These are phyloP conservation scores for Harmothoe impar DNA, from an alignment of 2,888 invertebrate species.

Conservation along the genomic window DNA sequence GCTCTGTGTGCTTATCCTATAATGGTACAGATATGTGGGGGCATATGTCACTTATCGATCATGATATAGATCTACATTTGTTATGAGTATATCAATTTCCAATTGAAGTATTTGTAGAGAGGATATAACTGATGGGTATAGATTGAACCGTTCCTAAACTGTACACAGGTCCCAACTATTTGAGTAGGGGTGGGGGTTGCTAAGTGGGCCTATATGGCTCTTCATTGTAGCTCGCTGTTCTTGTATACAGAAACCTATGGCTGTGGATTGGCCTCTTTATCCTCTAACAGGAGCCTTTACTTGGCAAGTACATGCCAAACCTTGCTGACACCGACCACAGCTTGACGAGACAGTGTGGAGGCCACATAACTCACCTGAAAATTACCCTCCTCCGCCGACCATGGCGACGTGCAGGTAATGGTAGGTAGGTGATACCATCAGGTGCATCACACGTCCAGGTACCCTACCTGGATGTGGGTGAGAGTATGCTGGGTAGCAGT, in stretches of 20 bases:
- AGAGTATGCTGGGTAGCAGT: neutral
- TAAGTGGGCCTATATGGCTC: no score
- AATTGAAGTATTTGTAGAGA: no score
- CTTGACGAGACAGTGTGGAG: conserved; percentile 31
- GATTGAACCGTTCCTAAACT: no score
- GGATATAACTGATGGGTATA: no score
- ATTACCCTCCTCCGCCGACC: conserved; percentile 32
- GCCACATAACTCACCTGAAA: conserved; percentile 48
- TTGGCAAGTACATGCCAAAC: conserved; percentile 33
- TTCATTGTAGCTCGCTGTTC: no score
- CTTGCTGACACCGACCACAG: neutral
- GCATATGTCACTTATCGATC: no score
- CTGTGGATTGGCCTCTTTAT: conserved; percentile 4
- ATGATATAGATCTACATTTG: no score
- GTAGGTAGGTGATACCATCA: conserved; percentile 29
- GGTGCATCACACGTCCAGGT: conserved; percentile 30
- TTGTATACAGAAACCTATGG: neutral
- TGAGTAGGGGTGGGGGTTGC: no score
- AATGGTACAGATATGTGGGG: no score
- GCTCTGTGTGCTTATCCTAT: no score
- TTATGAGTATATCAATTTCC: no score
- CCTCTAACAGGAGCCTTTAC: neutral
- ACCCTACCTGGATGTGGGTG: neutral
- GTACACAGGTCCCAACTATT: no score
- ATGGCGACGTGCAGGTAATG: conserved; percentile 6